Base-by-base conservation (phyloP, 1,140 invertebrate genomes). In the Zaprionus lachaisei region DNA sequence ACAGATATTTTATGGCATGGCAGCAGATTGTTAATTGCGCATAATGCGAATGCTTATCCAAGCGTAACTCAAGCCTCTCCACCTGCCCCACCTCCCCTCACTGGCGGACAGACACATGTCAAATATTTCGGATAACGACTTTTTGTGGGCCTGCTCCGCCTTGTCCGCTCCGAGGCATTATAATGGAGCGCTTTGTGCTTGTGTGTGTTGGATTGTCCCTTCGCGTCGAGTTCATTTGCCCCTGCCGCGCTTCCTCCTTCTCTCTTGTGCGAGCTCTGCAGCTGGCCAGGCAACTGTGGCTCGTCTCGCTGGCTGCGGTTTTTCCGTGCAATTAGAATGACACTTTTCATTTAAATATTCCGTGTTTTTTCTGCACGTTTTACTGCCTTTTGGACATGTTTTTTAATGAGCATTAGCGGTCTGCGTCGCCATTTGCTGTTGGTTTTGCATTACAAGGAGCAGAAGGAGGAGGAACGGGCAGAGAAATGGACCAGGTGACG, bases 61-160 rank as follows among this genome's bases (percentile, higher is more conserved):
- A 57, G 70, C 76, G 71, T 75, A 67, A 58, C 55, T 58, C 51
- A 66, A 56, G 72, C 64, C 81, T 58, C 55, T 20, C 14, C 58
- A 41, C 58, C 31, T 61, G 14, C 15, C 28, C 65, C 38, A n/a
- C 9, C 34, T 20, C 14, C 54, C 31, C 31, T 11, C 9, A 1
- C 4, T 12, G 14, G 12, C 7, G 12, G 60, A 71, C 67, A 75
- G 72, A 74, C 78, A 77, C 72, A 84, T 89, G 81, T 84, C 81
- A 89, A 84, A 89, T 89, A 89, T 84, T 84, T 89, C 65, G 80
- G 85, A 90, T 89, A 89, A 89, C 83, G 84, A 81, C 84, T 84
- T 87, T 81, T 68, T 86, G 76, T 67, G 41, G 47, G 31, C 24
- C 51, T 34, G 38, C 38, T 66, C 38, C 38, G 77, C 47, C 58